These are phyloP conservation scores for Lepidochrysops patricia DNA, from an alignment of 2,888 invertebrate genomes.

Conservation along the genomic window DNA sequence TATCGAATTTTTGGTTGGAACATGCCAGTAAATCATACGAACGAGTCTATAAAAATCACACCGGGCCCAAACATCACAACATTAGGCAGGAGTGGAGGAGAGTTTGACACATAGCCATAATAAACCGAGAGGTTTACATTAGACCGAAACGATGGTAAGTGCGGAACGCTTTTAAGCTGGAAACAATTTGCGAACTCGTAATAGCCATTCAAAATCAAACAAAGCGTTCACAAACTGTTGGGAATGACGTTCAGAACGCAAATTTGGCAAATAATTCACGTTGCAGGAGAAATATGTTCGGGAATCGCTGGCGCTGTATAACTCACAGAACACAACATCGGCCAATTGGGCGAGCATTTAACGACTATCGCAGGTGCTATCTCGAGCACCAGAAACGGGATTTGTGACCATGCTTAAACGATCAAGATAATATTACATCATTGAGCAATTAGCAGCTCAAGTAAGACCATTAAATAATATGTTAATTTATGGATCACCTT, in stretches of 20 bases:
- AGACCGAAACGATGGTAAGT: slow-evolving; percentile 59
- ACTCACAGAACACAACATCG: not conserved
- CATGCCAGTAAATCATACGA: not conserved
- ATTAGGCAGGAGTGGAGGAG: slow-evolving; percentile 53
- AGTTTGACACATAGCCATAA: slow-evolving; percentile 56
- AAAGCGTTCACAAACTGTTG: slow-evolving; percentile 55
- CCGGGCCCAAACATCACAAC: slow-evolving; percentile 30
- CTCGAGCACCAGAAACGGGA: not conserved
- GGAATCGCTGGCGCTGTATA: not conserved
- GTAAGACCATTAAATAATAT: too few relatives aligned
- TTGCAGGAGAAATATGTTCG: not conserved
- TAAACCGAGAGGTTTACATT: slow-evolving; percentile 59
- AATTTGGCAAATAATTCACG: slow-evolving; percentile 38
- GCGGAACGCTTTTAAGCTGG: slow-evolving; percentile 55
- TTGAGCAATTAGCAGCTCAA: too few relatives aligned
- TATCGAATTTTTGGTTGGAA: not conserved
- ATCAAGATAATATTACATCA: too few relatives aligned
- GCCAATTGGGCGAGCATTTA: not conserved
- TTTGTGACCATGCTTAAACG: too few relatives aligned
- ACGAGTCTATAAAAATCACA: slow-evolving; percentile 25
- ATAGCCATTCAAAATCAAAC: slow-evolving; percentile 62
- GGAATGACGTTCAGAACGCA: slow-evolving; percentile 49
- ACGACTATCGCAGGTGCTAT: not conserved
- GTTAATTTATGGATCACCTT: too few relatives aligned
- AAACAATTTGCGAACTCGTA: slow-evolving; percentile 57